phyloP scores from a whole-genome alignment of 2,113 vertebrate genomes.

The Pterophyllum scalare region DNA sequence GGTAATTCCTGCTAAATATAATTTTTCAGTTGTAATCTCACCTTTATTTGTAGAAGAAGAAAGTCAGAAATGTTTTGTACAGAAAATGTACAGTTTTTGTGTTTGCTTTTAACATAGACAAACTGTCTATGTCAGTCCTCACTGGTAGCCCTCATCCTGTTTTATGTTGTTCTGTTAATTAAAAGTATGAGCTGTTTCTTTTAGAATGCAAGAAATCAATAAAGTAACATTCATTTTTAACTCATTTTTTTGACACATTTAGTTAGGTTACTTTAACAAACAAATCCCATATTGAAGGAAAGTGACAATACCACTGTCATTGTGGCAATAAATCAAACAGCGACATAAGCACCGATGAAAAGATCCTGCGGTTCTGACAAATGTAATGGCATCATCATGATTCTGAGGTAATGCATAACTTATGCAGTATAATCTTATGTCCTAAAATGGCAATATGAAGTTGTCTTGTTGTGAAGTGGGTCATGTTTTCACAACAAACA shows the following conservation, averaged over 20 bases:
- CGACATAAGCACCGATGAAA: background rate
- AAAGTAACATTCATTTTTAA: constrained; percentile 41
- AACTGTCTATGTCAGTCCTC: background rate
- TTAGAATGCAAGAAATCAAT: constrained; percentile 51
- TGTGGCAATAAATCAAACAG: background rate
- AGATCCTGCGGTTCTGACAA: no score
- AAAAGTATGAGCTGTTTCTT: constrained; percentile 20
- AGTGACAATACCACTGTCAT: background rate
- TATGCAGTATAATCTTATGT: no score
- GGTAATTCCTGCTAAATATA: constrained; percentile 1
- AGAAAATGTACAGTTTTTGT: constrained; percentile 44
- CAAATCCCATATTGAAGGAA: background rate
- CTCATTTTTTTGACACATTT: constrained; percentile 15
- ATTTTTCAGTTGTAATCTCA: constrained; percentile 33
- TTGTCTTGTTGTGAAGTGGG: background rate
- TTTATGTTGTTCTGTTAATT: constrained; percentile 31
- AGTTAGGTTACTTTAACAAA: background rate
- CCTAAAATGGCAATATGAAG: background rate
- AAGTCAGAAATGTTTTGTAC: constrained; percentile 43
- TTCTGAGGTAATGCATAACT: background rate
- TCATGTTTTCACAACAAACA: background rate
- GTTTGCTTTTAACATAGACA: constrained; percentile 34
- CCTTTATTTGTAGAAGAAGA: constrained; percentile 15
- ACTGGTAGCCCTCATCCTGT: constrained; percentile 4
- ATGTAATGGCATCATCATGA: background rate